Evolutionary conservation across 2,797 vertebrate species (phyloP).

Genomic region (Falco berigora): DNA sequence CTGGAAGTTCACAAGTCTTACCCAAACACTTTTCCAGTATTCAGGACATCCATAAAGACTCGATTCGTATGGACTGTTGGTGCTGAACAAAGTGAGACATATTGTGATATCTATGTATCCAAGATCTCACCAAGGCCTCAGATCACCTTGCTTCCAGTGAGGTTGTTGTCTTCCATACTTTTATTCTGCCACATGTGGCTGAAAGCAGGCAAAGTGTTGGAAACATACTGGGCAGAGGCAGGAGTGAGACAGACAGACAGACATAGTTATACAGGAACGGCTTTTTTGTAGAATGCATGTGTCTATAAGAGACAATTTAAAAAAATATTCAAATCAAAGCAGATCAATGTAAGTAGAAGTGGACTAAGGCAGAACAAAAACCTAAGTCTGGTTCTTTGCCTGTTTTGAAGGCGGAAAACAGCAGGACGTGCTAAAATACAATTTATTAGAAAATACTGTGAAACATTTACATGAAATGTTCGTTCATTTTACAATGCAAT

Average conservation of each 20-base stretch:
- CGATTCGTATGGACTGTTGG: fast-evolving
- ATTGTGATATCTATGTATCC: neutral
- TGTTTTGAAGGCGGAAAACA: neutral
- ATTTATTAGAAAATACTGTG: neutral
- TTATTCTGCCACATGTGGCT: neutral
- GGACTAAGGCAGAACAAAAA: neutral
- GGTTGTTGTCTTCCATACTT: neutral
- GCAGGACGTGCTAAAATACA: neutral
- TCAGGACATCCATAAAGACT: neutral
- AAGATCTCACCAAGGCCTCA: neutral
- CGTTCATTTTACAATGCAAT: neutral
- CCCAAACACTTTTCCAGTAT: neutral
- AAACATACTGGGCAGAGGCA: neutral
- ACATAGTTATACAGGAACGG: neutral
- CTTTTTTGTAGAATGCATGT: neutral
- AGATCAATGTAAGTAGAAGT: neutral
- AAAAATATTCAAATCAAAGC: neutral
- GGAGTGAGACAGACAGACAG: neutral
- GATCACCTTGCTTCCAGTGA: neutral
- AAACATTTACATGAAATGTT: neutral
- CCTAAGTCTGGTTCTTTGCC: neutral
- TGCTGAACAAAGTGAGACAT: neutral
- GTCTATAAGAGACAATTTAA: neutral
- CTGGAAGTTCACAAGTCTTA: neutral
- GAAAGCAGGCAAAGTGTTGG: neutral